These are phyloP conservation scores for Micromys minutus DNA, from an alignment of 2,113 vertebrate species.

Conservation along the genomic window DNA sequence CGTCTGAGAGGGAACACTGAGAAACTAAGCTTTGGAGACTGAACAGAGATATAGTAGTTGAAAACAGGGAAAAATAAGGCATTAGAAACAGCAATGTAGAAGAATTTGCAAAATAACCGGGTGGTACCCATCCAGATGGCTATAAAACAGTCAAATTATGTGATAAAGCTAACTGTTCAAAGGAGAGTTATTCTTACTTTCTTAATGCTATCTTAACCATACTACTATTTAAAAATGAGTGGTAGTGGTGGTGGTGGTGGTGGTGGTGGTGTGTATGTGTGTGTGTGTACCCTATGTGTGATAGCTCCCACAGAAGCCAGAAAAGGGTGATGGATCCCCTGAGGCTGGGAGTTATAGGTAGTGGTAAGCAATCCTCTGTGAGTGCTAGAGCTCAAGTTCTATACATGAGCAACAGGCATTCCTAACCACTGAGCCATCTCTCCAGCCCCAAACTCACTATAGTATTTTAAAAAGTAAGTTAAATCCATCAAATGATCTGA, in stretches of 20 bases:
- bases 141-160: not conserved
- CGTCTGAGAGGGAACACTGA: not conserved
- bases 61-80: conserved; percentile 16
- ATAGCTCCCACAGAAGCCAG: not conserved
- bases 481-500: not conserved
- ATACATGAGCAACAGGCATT: not conserved
- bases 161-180: not conserved
- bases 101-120: conserved; percentile 1
- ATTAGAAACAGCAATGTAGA: not conserved
- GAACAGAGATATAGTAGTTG: not conserved
- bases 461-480: not conserved
- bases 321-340: not conserved
- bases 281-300: not conserved
- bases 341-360: not conserved
- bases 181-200: not conserved
- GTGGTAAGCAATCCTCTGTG: not conserved
- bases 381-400: not conserved
- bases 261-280: not conserved
- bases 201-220: not conserved
- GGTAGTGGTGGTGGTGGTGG: too few relatives aligned
- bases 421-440: not conserved
- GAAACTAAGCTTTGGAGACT: not conserved
- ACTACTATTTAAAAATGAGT: not conserved
- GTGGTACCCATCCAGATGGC: not conserved
- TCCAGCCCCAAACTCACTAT: not conserved